Evolutionary conservation across 2,113 vertebrate genomes (phyloP).

Genomic region (Origma solitaria): DNA sequence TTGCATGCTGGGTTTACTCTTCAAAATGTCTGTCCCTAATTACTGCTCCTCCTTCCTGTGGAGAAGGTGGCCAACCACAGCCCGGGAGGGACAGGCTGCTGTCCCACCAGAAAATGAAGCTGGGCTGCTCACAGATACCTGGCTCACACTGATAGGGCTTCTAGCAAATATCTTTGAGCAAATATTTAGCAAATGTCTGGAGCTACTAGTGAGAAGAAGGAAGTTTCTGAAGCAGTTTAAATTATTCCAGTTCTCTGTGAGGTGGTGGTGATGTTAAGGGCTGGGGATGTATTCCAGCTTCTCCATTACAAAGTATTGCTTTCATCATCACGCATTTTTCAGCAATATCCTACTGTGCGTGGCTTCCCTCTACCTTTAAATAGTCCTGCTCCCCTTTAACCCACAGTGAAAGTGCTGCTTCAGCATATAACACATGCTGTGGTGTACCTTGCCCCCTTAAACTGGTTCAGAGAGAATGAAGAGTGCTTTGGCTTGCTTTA

Average conservation of each 20-base stretch:
- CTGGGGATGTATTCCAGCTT: neutral
- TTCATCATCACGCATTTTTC: accelerated
- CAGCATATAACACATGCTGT: neutral
- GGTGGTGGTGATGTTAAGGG: neutral
- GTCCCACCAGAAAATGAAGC: neutral
- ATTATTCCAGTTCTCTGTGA: neutral
- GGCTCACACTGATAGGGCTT: neutral
- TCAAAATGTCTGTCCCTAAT: neutral
- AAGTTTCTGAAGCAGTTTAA: neutral
- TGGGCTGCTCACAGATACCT: neutral
- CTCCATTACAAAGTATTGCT: neutral
- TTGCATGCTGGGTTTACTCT: neutral
- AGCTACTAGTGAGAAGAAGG: neutral
- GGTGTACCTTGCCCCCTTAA: neutral
- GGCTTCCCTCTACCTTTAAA: neutral
- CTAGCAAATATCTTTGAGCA: neutral
- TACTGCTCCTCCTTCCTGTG: neutral
- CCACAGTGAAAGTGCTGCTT: neutral
- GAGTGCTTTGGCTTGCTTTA: neutral
- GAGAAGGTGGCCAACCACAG: accelerated
- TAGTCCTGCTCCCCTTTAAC: neutral
- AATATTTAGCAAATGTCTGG: neutral
- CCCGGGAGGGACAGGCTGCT: neutral
- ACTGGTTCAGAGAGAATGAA: neutral
- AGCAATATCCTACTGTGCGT: accelerated